Percentiles rank a stretch among this genome's conserved stretches.
Evolutionary conservation across 2,888 invertebrate species (phyloP).

Genomic region (Shargacucullia verbasci): DNA sequence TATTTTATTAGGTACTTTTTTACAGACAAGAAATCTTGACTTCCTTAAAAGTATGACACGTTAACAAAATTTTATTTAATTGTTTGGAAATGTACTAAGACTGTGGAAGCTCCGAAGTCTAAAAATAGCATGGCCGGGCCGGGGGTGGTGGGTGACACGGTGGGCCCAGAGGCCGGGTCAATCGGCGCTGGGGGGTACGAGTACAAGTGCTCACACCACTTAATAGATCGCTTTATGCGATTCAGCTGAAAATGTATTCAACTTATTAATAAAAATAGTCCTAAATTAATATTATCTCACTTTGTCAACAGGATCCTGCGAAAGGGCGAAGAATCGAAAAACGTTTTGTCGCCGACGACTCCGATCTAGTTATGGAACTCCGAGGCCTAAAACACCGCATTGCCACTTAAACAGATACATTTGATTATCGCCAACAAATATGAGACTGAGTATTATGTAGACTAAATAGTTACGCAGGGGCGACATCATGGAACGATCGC

Average conservation of each 20-base stretch:
- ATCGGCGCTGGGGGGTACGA: slow-evolving; percentile 68
- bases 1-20: no score
- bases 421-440: slow-evolving; percentile 82
- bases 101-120: slow-evolving; percentile 78
- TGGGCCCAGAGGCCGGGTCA: slow-evolving; percentile 84
- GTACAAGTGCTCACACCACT: slow-evolving; percentile 60
- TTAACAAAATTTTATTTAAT: slow-evolving; percentile 53
- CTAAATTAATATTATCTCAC: slow-evolving; percentile 32
- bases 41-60: slow-evolving; percentile 19
- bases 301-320: slow-evolving; percentile 74
- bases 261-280: slow-evolving; percentile 22
- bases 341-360: slow-evolving; percentile 90
- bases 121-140: slow-evolving; percentile 86
- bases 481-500: slow-evolving; percentile 63
- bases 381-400: slow-evolving; percentile 90
- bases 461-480: slow-evolving; percentile 76
- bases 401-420: slow-evolving; percentile 84
- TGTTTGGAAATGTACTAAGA: slow-evolving; percentile 66
- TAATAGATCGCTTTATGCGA: slow-evolving; percentile 57
- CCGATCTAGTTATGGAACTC: slow-evolving; percentile 90
- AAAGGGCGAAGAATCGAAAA: slow-evolving; percentile 88
- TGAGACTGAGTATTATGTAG: slow-evolving; percentile 88
- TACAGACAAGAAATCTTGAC: neutral
- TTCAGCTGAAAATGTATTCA: slow-evolving; percentile 31
- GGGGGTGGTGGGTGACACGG: slow-evolving; percentile 83